These are phyloP conservation scores for Pristionchus exspectatus DNA, from an alignment of 2,888 invertebrate species.

Conservation along the genomic window DNA sequence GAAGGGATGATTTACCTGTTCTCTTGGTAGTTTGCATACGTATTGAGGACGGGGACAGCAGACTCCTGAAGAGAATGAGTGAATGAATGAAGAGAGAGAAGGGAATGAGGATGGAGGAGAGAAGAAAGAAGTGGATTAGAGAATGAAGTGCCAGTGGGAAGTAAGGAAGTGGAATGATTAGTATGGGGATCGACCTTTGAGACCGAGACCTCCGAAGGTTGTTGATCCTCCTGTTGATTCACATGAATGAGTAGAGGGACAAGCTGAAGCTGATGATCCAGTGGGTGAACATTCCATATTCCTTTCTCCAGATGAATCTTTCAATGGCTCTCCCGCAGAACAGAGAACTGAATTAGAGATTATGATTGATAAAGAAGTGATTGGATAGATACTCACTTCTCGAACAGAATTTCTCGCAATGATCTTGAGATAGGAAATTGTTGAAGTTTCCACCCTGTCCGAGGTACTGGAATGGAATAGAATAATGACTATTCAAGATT, in stretches of 20 bases:
- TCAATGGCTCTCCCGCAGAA: constrained; percentile 78
- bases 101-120: not conserved
- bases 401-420: constrained; percentile 78
- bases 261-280: constrained; percentile 74
- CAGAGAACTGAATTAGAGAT: constrained; percentile 72
- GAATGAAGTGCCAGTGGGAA: not conserved
- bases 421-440: constrained; percentile 77
- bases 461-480: constrained; percentile 67
- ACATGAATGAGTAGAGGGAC: constrained; percentile 78
- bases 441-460: constrained; percentile 79
- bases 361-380: not conserved
- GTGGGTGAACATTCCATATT: constrained; percentile 79
- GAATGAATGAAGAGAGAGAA: not conserved
- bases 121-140: not conserved
- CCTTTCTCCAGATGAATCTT: constrained; percentile 77
- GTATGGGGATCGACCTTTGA: constrained; percentile 45
- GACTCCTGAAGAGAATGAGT: constrained; percentile 61
- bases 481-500: not conserved
- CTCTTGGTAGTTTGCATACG: constrained; percentile 77
- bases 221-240: constrained; percentile 74
- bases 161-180: not conserved
- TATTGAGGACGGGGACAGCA: constrained; percentile 78
- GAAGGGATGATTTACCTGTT: constrained; percentile 61
- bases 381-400: constrained; percentile 68
- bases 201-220: constrained; percentile 64